phyloP scores from a whole-genome alignment of 2,113 vertebrate genomes.

The Oxygymnocypris stewartii region DNA sequence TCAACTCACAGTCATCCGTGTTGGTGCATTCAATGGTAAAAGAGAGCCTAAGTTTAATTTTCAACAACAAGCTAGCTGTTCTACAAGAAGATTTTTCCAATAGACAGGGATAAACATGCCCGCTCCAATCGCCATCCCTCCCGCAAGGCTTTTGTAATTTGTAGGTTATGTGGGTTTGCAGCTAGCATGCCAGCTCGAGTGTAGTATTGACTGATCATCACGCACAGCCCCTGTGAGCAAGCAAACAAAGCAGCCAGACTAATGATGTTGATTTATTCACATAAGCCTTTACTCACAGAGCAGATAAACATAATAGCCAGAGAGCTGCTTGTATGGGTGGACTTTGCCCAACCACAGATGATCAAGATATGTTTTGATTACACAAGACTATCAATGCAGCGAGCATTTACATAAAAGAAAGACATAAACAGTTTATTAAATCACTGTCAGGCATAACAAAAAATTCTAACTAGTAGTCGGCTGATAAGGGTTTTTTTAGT shows the following conservation, averaged over 20 bases:
- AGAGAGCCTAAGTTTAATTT: neutral
- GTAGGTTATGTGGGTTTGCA: slow-evolving; percentile 34
- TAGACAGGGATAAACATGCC: slow-evolving; percentile 12
- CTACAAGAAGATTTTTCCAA: slow-evolving; percentile 16
- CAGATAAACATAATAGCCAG: slow-evolving; percentile 37
- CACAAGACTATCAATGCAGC: neutral
- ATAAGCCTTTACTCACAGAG: slow-evolving; percentile 32
- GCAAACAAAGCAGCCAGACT: slow-evolving; percentile 36
- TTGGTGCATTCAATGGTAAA: neutral
- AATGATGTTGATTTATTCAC: slow-evolving; percentile 54
- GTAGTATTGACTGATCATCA: slow-evolving; percentile 32
- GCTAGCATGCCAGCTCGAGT: slow-evolving; percentile 22
- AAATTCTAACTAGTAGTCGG: neutral
- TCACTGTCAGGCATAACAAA: slow-evolving; percentile 22
- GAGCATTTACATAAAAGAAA: slow-evolving; percentile 39
- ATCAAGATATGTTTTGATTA: slow-evolving; percentile 38
- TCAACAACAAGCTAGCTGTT: neutral
- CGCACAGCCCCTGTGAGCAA: slow-evolving; percentile 8
- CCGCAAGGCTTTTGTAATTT: slow-evolving; percentile 28
- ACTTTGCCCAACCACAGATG: neutral
- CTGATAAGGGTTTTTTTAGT: neutral
- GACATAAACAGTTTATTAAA: slow-evolving; percentile 37
- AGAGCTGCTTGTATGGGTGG: slow-evolving; percentile 2
- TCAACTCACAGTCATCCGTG: neutral
- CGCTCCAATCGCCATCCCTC: slow-evolving; percentile 2